Evolutionary conservation across 2,797 vertebrate species (phyloP).

Genomic region (Diceros bicornis): DNA sequence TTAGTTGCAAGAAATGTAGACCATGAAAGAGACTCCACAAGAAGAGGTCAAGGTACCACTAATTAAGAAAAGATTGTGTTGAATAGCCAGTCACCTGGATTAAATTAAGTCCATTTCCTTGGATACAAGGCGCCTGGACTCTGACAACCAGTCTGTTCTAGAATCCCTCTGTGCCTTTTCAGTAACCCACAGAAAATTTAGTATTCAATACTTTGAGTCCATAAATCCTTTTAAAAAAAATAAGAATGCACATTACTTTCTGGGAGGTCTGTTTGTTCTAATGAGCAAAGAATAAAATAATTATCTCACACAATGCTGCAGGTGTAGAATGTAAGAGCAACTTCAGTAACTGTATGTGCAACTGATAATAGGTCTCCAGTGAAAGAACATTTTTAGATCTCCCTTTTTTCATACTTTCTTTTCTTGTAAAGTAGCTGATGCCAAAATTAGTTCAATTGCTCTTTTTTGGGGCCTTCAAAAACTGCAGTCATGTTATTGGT

Average conservation of each 20-base stretch:
- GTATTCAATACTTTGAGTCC: slow-evolving; percentile 88
- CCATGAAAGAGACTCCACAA: slow-evolving; percentile 92
- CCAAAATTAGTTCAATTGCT: slow-evolving; percentile 87
- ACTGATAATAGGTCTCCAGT: slow-evolving; percentile 87
- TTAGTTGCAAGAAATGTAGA: slow-evolving; percentile 87
- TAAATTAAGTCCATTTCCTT: slow-evolving; percentile 92
- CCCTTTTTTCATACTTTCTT: slow-evolving; percentile 84
- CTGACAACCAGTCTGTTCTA: slow-evolving; percentile 89
- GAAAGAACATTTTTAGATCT: slow-evolving; percentile 87
- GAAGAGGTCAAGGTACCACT: slow-evolving; percentile 91
- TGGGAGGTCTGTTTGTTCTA: slow-evolving; percentile 92
- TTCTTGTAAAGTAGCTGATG: slow-evolving; percentile 82
- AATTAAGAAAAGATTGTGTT: slow-evolving; percentile 90
- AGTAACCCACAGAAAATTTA: slow-evolving; percentile 89
- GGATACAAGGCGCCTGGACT: slow-evolving; percentile 88
- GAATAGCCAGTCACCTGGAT: slow-evolving; percentile 92
- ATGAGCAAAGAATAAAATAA: slow-evolving; percentile 88
- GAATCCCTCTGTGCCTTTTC: slow-evolving; percentile 91
- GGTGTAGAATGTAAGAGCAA: slow-evolving; percentile 88
- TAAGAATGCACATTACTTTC: slow-evolving; percentile 89
- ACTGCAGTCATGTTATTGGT: slow-evolving; percentile 78
- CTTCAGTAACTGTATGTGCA: slow-evolving; percentile 84
- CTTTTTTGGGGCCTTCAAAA: slow-evolving; percentile 84
- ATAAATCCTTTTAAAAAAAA: slow-evolving; percentile 87
- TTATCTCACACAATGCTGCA: slow-evolving; percentile 89